phyloP scores from a whole-genome alignment of 1,140 invertebrate species.

The Copidosoma floridanum region DNA sequence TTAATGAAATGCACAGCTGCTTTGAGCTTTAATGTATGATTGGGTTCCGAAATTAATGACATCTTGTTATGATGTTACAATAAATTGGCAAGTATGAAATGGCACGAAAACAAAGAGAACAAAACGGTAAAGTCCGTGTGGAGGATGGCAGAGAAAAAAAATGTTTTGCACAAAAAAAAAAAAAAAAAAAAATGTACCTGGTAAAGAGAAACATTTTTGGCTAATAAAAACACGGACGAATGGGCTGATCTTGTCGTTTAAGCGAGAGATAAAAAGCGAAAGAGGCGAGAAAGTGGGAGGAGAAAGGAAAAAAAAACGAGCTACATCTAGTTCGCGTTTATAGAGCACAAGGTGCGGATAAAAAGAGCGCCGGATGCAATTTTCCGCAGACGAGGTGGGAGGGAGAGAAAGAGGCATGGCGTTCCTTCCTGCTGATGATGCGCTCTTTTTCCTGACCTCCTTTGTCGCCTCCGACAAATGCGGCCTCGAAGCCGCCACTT shows the following conservation, averaged over 20 bases:
- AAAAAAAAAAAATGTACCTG: background rate
- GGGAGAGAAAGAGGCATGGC: no score
- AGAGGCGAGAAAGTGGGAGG: background rate
- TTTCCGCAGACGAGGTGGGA: constrained; percentile 22
- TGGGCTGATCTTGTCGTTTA: background rate
- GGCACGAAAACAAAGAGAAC: background rate
- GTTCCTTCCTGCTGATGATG: constrained; percentile 10
- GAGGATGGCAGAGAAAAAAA: background rate
- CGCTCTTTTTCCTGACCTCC: constrained; percentile 6
- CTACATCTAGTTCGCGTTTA: constrained; percentile 1
- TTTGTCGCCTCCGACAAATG: constrained; percentile 16
- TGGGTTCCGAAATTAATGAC: no score
- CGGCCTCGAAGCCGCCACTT: constrained; percentile 15
- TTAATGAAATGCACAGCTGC: no score
- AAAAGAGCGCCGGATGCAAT: constrained; percentile 26
- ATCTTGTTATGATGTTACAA: no score
- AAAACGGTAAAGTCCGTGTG: background rate
- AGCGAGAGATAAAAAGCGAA: background rate
- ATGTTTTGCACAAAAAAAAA: no score
- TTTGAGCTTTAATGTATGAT: no score
- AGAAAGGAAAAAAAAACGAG: background rate
- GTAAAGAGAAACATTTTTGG: background rate
- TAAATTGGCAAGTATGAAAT: no score
- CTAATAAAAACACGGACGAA: constrained; percentile 1
- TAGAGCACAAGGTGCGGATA: no score